These are phyloP conservation scores for Montipora efflorescens DNA, from an alignment of 64 coral and sea anemone genomes.

Conservation along the genomic window DNA sequence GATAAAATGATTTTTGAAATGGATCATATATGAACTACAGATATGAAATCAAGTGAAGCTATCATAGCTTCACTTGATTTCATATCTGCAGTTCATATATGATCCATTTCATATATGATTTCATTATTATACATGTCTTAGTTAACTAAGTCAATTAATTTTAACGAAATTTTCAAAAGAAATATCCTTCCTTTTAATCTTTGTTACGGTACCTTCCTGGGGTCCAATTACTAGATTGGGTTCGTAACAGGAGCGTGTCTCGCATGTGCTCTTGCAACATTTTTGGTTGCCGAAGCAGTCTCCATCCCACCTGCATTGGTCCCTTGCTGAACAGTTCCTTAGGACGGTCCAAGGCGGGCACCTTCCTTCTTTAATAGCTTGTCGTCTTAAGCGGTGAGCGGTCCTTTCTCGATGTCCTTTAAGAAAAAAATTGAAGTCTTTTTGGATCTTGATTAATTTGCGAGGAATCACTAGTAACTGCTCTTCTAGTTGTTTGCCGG, in stretches of 20 bases:
- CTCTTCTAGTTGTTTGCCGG: too few species aligned
- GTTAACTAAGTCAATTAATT: too few species aligned
- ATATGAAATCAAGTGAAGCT: too few species aligned
- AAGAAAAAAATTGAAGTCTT: background rate
- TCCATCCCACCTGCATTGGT: conserved; percentile 41
- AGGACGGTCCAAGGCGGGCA: conserved; percentile 46
- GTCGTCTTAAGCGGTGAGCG: background rate
- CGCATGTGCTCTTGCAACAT: conserved; percentile 66
- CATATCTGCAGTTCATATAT: too few species aligned
- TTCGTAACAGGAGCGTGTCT: conserved; percentile 53
- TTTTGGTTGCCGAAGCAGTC: conserved; percentile 60
- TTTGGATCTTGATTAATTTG: too few species aligned
- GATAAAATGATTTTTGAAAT: too few species aligned
- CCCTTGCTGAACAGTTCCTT: conserved; percentile 39
- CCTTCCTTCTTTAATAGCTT: conserved; percentile 50
- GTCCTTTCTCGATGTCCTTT: background rate
- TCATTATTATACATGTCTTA: too few species aligned
- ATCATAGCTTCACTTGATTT: too few species aligned
- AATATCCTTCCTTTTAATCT: background rate
- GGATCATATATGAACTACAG: too few species aligned
- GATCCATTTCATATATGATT: too few species aligned
- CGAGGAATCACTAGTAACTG: too few species aligned
- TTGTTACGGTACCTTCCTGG: background rate
- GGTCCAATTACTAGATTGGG: conserved; percentile 17
- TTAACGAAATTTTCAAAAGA: background rate